Evolutionary conservation across 2,888 invertebrate genomes (phyloP), one percentile per base, ranked within the genome.

Genomic region (Coleophora deauratella): DNA sequence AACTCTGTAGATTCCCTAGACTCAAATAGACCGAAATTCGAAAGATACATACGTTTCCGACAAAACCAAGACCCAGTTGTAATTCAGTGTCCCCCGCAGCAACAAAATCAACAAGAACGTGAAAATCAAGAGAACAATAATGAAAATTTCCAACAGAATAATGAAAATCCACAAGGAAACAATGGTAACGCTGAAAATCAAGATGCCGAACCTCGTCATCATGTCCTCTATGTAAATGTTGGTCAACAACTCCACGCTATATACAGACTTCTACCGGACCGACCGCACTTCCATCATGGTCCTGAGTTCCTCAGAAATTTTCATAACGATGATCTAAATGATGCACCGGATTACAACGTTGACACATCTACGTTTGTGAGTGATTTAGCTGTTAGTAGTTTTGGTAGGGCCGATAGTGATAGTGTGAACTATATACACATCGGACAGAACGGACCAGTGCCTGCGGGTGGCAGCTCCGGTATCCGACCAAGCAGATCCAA

Each of bases 401-500:
- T 84, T 27, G 86, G 86, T 0, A 48, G 71, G 0, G 70, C 82
- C 0, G 70, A 73, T 0, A 65, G 64, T 0, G 73, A 74, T 0
- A 65, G 73, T 2, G 51, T 74, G 0, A 72, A 72, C n/a, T 70
- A 71, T 2, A 62, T 82, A 0, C 59, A 73, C 8, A 64, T 84
- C 0, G 78, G 75, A 0, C 59, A 57, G 0, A 48, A 55, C 21
- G 62, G 62, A 0, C 54, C 54, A 0, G 39, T 49, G 0, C 53
- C 49, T 0, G 58, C 60, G 0, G 45, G 46, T 1, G 35, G 33
- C 1, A 45, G 49, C 0, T 33, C 50, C 0, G 56, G 55, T 0
- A 49, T 55, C 0, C 49, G 79, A 0, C 79, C 84, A 0, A 74
- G 74, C 3, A 64, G 87, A 42, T 87, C 88, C 1, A 79, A 70